Evolutionary conservation across 2,113 vertebrate species (phyloP), one percentile per base, ranked within the genome.

Genomic region (Equus quagga): DNA sequence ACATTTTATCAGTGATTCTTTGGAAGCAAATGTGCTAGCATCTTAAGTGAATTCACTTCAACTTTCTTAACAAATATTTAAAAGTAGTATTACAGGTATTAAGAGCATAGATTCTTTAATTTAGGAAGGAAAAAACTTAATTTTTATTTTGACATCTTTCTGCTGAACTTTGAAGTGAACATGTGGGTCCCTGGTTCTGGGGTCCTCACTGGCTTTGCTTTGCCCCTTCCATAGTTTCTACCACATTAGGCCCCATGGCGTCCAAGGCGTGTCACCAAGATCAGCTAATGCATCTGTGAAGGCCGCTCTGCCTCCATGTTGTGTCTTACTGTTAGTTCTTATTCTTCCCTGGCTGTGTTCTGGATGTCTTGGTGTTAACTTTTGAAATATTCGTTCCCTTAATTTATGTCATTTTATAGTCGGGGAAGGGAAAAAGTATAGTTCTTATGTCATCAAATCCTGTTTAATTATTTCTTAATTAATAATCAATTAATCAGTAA

Each of bases 401-500:
- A 36, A 91, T 93, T 87, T 70, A 23, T 80, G n/a, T 91, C 17
- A 54, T 89, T 84, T 95, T 91, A 51, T 81, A 72, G 60, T 81
- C 26, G 51, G 82, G 2, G 44, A 41, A 8, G 26, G 56, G 11
- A 6, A 7, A 36, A 26, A n/a, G n/a, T 83, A 33, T 21, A 72
- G 56, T 67, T 79, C 80, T 80, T 89, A 56, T 31, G 58, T 69
- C 23, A 84, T 75, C 95, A 78, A 41, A 65, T 82, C 44, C 49
- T 93, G 7, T 78, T 90, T 64, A 58, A 8, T 93, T 44, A 69
- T 80, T 8, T 95, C 11, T 83, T 0, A 49, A 11, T 54, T 54
- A 54, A 54, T 54, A 14, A 54, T 54, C 15, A 54, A 51, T 51
- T 12, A 51, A 51, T 51, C 9, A 54, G 13, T 54, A 54, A 54